Conservation (phyloP, 2,888 invertebrate genomes). For the Microplitis deprimator region DNA sequence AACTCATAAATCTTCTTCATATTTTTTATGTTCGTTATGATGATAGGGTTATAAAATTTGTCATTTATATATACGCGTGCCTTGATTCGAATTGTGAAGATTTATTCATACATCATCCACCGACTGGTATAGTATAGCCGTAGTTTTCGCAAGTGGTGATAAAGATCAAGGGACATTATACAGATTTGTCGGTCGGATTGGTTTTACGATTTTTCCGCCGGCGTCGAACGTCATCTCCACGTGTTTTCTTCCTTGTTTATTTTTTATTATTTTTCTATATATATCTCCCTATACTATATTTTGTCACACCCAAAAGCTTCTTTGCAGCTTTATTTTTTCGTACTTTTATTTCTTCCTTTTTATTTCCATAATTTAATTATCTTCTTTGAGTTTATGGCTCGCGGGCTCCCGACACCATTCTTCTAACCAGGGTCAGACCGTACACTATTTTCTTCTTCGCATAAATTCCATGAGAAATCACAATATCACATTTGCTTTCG, state of each 20-base stretch:
- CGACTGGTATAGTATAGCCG: slow-evolving; percentile 8
- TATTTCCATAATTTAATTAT: slow-evolving; percentile 70
- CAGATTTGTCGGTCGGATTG: slow-evolving; percentile 70
- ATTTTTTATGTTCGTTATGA: slow-evolving; percentile 12
- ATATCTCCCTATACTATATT: slow-evolving; percentile 25
- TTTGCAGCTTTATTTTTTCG: slow-evolving; percentile 6
- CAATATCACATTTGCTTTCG: background rate
- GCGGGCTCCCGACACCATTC: slow-evolving; percentile 23
- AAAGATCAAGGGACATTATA: slow-evolving; percentile 70
- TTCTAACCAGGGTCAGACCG: background rate
- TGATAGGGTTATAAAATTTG: background rate
- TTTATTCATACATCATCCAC: background rate
- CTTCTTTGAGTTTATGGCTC: slow-evolving; percentile 59
- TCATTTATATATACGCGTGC: background rate
- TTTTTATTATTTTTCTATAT: slow-evolving; percentile 25
- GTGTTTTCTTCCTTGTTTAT: slow-evolving; percentile 9
- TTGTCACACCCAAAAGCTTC: slow-evolving; percentile 17
- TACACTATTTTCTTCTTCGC: background rate
- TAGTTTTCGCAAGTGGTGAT: slow-evolving; percentile 57
- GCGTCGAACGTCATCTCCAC: slow-evolving; percentile 49
- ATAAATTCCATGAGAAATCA: background rate
- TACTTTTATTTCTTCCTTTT: slow-evolving; percentile 51
- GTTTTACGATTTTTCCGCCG: slow-evolving; percentile 69
- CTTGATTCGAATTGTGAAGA: slow-evolving; percentile 12
- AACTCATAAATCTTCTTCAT: background rate